Percentiles rank a stretch among this genome's conserved stretches.
Evolutionary conservation across 2,888 invertebrate genomes (phyloP).

Genomic region (Reticulitermes lucifugus): DNA sequence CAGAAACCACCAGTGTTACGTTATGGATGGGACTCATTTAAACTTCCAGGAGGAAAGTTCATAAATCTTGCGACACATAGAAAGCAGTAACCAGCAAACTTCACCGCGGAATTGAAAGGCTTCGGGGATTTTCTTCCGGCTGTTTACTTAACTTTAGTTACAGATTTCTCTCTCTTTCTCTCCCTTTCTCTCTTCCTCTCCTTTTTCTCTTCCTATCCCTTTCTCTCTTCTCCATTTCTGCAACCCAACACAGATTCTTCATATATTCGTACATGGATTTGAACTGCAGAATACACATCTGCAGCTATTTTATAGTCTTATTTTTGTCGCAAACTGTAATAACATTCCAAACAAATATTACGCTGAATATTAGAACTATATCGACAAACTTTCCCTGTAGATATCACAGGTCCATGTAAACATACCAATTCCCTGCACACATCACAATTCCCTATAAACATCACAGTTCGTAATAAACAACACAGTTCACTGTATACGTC

Average conservation of each 20-base stretch:
- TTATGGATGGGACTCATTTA: slow-evolving; percentile 45
- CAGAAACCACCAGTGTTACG: neutral
- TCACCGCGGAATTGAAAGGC: slow-evolving; percentile 4
- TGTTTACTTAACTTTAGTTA: slow-evolving; percentile 17
- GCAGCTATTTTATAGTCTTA: too few species aligned
- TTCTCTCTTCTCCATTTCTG: neutral
- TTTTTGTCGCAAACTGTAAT: too few species aligned
- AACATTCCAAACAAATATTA: too few species aligned
- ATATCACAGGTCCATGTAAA: too few species aligned
- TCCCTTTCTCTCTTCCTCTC: neutral
- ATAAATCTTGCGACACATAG: slow-evolving; percentile 38
- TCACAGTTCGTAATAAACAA: too few species aligned
- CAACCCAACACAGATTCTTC: neutral
- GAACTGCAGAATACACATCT: too few species aligned
- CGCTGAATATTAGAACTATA: too few species aligned
- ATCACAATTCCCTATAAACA: too few species aligned
- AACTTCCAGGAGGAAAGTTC: slow-evolving; percentile 33
- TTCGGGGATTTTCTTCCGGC: slow-evolving; percentile 18
- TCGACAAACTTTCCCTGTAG: too few species aligned
- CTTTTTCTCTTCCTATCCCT: neutral
- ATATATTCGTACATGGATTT: neutral
- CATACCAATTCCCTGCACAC: too few species aligned
- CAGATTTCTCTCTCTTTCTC: neutral
- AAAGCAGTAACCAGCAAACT: slow-evolving; percentile 1
- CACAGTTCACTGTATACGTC: too few species aligned